These are phyloP conservation scores for Stichopus horrens DNA, from an alignment of 53 echinoderm and acorn worm species.

Conservation along the genomic window DNA sequence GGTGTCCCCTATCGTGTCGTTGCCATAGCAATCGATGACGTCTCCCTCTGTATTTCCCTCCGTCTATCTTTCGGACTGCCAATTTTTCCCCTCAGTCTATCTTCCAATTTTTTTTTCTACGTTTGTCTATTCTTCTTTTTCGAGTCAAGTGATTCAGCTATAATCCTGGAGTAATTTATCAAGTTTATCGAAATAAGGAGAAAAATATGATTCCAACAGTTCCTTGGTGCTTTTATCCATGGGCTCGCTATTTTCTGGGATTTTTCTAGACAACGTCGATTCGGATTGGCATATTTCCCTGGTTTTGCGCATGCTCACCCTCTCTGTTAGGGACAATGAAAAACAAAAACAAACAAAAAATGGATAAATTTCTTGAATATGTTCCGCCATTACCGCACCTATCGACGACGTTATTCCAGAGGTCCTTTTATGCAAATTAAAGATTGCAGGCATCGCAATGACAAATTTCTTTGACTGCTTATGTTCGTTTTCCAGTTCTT, in stretches of 20 bases:
- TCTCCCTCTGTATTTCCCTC: too few species aligned
- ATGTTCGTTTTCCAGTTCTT: too few species aligned
- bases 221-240: background rate
- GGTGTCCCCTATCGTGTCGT: too few species aligned
- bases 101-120: too few species aligned
- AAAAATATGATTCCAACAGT: background rate
- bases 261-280: background rate
- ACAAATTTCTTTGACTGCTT: too few species aligned
- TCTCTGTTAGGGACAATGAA: background rate
- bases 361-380: background rate
- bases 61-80: too few species aligned
- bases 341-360: background rate
- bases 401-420: background rate
- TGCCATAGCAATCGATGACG: too few species aligned
- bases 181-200: slow-evolving; percentile 23
- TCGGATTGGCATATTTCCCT: slow-evolving; percentile 24
- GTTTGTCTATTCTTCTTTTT: too few species aligned
- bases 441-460: too few species aligned
- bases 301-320: slow-evolving; percentile 12
- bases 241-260: background rate
- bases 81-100: too few species aligned
- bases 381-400: background rate
- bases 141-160: background rate
- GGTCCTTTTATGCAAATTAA: background rate
- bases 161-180: slow-evolving; percentile 16